These are phyloP conservation scores for Upupa epops DNA, from an alignment of 2,113 vertebrate genomes.

Conservation along the genomic window DNA sequence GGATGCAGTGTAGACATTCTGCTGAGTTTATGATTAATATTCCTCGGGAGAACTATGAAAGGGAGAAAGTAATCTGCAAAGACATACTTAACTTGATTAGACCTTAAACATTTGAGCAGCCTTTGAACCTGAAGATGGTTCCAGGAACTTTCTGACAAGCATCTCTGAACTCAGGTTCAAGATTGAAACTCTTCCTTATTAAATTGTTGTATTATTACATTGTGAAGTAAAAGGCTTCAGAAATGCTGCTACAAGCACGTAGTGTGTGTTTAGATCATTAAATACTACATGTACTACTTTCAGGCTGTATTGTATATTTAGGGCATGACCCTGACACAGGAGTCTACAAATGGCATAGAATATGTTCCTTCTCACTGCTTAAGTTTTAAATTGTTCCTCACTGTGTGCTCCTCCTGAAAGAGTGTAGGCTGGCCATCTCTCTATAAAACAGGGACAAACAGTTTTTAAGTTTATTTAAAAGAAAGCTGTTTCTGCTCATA, in stretches of 20 bases:
- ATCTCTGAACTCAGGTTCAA: not conserved
- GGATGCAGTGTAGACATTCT: not conserved
- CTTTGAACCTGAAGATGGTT: conserved; percentile 17
- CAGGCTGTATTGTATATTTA: not conserved
- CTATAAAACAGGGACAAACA: not conserved
- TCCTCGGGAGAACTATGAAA: not conserved
- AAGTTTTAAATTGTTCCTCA: not conserved
- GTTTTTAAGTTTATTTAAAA: not conserved
- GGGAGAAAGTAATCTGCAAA: conserved; percentile 16
- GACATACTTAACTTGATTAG: conserved; percentile 4
- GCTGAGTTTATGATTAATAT: conserved; percentile 10
- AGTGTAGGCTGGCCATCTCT: not conserved
- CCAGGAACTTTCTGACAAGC: not conserved
- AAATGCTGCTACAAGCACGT: not conserved
- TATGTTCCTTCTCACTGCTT: not conserved
- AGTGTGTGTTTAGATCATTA: not conserved
- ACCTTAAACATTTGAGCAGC: conserved; percentile 31
- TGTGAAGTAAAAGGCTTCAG: not conserved
- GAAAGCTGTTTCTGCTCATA: not conserved
- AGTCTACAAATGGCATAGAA: not conserved
- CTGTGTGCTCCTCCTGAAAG: not conserved
- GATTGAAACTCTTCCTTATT: not conserved
- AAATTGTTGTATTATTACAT: no score
- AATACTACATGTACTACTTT: not conserved
- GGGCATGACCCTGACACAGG: not conserved